Conservation (phyloP, 2,113 vertebrate genomes). For the Morphnarchus princeps region DNA sequence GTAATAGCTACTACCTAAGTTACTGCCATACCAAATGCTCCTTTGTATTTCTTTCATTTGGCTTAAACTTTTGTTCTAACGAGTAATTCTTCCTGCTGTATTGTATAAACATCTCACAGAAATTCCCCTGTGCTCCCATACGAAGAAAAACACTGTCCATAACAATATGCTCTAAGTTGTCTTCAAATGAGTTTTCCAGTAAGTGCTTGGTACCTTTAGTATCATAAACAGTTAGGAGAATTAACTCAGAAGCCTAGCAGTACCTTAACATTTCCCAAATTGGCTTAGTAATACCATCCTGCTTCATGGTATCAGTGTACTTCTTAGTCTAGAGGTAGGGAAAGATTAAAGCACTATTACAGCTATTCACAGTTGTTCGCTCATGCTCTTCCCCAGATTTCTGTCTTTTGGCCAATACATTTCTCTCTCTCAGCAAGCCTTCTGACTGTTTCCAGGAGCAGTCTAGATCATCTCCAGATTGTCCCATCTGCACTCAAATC, state of each 20-base stretch:
- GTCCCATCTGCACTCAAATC: background rate
- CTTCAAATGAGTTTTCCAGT: background rate
- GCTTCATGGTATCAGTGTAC: background rate
- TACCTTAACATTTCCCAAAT: background rate
- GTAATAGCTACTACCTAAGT: background rate
- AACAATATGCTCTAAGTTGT: background rate
- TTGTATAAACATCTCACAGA: background rate
- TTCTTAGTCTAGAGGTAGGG: background rate
- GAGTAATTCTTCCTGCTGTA: constrained; percentile 3
- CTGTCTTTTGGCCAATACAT: background rate
- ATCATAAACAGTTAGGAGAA: background rate
- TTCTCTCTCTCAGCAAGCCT: background rate
- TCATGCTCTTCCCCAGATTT: background rate
- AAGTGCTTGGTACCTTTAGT: background rate
- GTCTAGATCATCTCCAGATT: background rate
- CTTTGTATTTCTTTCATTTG: background rate
- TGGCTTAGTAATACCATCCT: background rate
- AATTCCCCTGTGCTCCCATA: background rate
- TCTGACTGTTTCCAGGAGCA: background rate
- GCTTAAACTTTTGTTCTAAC: background rate
- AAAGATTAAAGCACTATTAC: background rate
- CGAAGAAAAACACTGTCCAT: background rate
- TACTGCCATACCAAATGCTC: background rate
- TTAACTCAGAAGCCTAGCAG: background rate
- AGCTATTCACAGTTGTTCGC: background rate